A percentile compares a stretch with the other conserved stretches of the same genome.
Conservation (phyloP, 2,113 vertebrate species). For the Forbesichthys papilliferus region DNA sequence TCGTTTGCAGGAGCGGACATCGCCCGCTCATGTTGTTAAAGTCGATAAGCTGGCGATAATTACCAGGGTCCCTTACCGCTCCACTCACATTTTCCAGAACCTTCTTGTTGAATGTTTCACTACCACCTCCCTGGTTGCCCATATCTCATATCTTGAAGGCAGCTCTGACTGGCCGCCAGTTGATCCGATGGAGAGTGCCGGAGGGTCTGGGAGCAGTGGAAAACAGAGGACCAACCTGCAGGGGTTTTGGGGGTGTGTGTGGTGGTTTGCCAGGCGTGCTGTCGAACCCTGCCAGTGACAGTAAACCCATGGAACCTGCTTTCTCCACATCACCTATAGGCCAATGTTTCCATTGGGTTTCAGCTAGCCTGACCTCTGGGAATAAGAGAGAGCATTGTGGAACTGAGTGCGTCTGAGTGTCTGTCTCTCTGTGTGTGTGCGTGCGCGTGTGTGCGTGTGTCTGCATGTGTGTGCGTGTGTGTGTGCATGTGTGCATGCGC, state of each 20-base stretch:
- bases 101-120: slow-evolving; percentile 21
- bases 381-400: too few relatives aligned
- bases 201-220: slow-evolving; percentile 6
- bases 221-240: slow-evolving; percentile 3
- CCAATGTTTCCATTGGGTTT: slow-evolving; percentile 1
- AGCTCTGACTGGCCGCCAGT: too few relatives aligned
- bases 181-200: too few relatives aligned
- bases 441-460: too few relatives aligned
- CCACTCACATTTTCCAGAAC: slow-evolving; percentile 65
- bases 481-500: too few relatives aligned
- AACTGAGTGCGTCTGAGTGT: too few relatives aligned
- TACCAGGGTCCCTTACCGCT: slow-evolving; percentile 54
- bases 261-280: not conserved
- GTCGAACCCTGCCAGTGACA: slow-evolving; percentile 11
- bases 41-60: slow-evolving; percentile 68
- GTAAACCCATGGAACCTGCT: slow-evolving; percentile 13
- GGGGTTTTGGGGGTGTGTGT: slow-evolving; percentile 34
- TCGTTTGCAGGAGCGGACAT: slow-evolving; percentile 39
- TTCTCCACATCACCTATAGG: not conserved
- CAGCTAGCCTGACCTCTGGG: too few relatives aligned
- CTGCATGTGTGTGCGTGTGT: too few relatives aligned
- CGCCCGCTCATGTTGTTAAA: slow-evolving; percentile 47
- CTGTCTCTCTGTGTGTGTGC: too few relatives aligned
- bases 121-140: slow-evolving; percentile 19
- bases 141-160: too few relatives aligned